Conservation (phyloP, 2,888 invertebrate genomes). For the Saturnia japonica region DNA sequence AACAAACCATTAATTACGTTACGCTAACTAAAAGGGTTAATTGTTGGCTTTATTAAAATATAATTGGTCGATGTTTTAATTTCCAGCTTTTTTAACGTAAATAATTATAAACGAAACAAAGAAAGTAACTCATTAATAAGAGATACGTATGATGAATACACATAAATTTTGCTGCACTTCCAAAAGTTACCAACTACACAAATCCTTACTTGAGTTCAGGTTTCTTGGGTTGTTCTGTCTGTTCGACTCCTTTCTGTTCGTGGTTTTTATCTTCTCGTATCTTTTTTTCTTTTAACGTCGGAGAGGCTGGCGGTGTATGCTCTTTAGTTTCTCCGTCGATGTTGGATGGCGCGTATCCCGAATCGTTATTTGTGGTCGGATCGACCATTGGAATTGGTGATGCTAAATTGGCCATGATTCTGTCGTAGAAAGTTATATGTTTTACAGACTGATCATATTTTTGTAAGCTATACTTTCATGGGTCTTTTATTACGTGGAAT, state of each 20-base stretch:
- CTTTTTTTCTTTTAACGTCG: constrained; percentile 50
- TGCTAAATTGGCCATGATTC: constrained; percentile 75
- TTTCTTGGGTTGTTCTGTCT: constrained; percentile 53
- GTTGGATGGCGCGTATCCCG: constrained; percentile 89
- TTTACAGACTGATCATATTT: neutral
- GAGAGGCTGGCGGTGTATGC: constrained; percentile 81
- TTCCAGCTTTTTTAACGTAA: neutral
- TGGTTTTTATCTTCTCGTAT: constrained; percentile 40
- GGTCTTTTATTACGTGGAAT: neutral
- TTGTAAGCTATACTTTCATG: too few species aligned
- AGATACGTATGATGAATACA: neutral
- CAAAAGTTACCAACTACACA: neutral
- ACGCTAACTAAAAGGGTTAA: neutral
- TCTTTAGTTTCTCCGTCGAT: constrained; percentile 80
- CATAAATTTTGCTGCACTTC: neutral
- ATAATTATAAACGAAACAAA: neutral
- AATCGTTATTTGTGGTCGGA: constrained; percentile 92
- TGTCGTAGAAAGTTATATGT: constrained; percentile 32
- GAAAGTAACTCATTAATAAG: neutral
- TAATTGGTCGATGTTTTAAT: neutral
- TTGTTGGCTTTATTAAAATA: neutral
- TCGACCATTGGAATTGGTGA: constrained; percentile 85
- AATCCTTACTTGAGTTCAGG: constrained; percentile 68
- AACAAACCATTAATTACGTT: neutral
- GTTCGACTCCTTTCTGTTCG: neutral